These are phyloP conservation scores for Nesidiocoris tenuis DNA, from an alignment of 2,888 invertebrate genomes.

Conservation along the genomic window DNA sequence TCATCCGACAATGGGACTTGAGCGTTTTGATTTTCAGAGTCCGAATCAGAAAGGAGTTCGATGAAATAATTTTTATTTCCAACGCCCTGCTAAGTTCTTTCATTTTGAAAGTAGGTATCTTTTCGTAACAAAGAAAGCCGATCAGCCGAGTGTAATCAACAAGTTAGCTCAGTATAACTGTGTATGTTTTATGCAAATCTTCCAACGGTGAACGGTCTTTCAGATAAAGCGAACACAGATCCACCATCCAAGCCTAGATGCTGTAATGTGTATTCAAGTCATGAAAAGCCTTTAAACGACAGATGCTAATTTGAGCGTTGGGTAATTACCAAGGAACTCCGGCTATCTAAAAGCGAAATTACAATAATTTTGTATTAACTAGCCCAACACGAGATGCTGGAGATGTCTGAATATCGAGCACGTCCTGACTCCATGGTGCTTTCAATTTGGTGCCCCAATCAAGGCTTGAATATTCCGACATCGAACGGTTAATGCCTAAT, in stretches of 20 bases:
- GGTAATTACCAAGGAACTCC: slow-evolving; percentile 23
- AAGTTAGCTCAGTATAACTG: neutral
- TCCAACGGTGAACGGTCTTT: slow-evolving; percentile 10
- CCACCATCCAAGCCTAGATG: neutral
- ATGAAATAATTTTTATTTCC: neutral
- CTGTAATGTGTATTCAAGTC: slow-evolving; percentile 29
- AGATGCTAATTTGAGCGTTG: slow-evolving; percentile 27
- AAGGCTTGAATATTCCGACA: too few relatives aligned
- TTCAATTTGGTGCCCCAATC: too few relatives aligned
- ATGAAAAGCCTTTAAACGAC: slow-evolving; percentile 20
- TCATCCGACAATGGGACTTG: neutral
- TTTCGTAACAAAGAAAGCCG: neutral
- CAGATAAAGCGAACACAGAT: slow-evolving; percentile 24
- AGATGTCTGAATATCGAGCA: too few relatives aligned
- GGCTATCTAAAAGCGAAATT: slow-evolving; percentile 20
- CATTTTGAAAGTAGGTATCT: too few relatives aligned
- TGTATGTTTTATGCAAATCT: slow-evolving; percentile 25
- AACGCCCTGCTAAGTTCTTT: neutral
- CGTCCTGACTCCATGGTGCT: too few relatives aligned
- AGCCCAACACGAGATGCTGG: too few relatives aligned
- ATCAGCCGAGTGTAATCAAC: neutral
- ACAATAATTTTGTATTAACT: slow-evolving; percentile 22
- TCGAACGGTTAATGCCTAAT: too few relatives aligned
- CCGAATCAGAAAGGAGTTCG: too few relatives aligned
- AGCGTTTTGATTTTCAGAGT: neutral